Evolutionary conservation across 2,113 vertebrate genomes (phyloP).

Genomic region (Lepisosteus osseus): DNA sequence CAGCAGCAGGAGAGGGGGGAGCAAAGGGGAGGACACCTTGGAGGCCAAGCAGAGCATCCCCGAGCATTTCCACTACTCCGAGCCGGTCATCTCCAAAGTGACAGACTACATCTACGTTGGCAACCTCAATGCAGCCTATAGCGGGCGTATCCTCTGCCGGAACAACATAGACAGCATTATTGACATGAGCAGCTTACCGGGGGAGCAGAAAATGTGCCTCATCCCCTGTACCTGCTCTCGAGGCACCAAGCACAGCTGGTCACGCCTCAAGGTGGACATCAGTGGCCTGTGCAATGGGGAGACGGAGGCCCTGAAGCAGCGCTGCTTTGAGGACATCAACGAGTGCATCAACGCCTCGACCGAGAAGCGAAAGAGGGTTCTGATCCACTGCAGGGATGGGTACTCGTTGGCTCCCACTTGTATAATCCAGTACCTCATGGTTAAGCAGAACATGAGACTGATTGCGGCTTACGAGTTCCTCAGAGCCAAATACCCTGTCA

Average conservation of each 20-base stretch:
- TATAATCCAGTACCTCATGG: slow-evolving; percentile 73
- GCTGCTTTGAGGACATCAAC: slow-evolving; percentile 70
- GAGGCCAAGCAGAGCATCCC: slow-evolving; percentile 37
- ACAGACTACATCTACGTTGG: slow-evolving; percentile 71
- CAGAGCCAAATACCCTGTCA: slow-evolving; percentile 61
- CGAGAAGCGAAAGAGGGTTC: slow-evolving; percentile 66
- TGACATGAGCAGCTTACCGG: slow-evolving; percentile 65
- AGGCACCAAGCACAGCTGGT: slow-evolving; percentile 68
- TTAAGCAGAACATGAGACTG: slow-evolving; percentile 70
- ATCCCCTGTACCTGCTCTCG: slow-evolving; percentile 67
- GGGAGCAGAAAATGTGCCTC: slow-evolving; percentile 48
- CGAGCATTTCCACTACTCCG: slow-evolving; percentile 60
- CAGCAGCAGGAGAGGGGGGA: slow-evolving; percentile 47
- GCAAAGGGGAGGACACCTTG: slow-evolving; percentile 24
- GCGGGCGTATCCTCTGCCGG: slow-evolving; percentile 58
- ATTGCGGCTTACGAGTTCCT: slow-evolving; percentile 71
- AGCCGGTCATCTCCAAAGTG: slow-evolving; percentile 63
- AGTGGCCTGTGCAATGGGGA: slow-evolving; percentile 45
- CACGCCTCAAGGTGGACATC: slow-evolving; percentile 68
- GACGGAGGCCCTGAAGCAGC: slow-evolving; percentile 51
- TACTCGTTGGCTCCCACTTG: slow-evolving; percentile 68
- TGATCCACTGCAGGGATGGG: slow-evolving; percentile 73
- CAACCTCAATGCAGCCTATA: slow-evolving; percentile 67
- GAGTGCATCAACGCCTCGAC: slow-evolving; percentile 65
- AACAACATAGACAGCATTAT: slow-evolving; percentile 73